Base-by-base conservation (phyloP, 2,888 invertebrate species). In the Sericinus montela region DNA sequence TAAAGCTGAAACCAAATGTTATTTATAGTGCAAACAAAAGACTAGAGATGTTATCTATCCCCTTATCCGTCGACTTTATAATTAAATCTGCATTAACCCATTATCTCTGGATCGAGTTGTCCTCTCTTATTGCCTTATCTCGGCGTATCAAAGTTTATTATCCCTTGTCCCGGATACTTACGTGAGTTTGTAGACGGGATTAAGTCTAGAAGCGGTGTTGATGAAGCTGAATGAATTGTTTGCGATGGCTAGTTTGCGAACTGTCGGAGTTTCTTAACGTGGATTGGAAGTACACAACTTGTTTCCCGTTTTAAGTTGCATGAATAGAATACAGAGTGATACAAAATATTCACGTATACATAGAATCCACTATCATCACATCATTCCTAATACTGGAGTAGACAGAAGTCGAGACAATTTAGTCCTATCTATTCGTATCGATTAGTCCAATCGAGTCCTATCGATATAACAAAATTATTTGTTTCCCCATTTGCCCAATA, bases 41-140 rank as follows among this genome's bases (percentile, higher is more conserved):
- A 11, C 6, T 3, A 37, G 29, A 19, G 5, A 16, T n/a, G n/a
- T n/a, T n/a, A n/a, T n/a, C n/a, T 10, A 16, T 11, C 16, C 34
- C 15, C 23, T 25, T 34, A 39, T 35, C 47, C n/a, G 8, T 16
- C 1, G 35, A 35, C 35, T 47, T 29, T 13, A 10, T 41, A 47
- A 47, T 41, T 36, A 41, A 48, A 48, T 42, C 41, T 48, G 29
- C 41, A 42, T 41, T 29, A 37, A 42, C 13, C 9, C 36, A 30
- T 41, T 30, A 36, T 41, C 40, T 10, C 15, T 13, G 13, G 25
- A 16, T 10, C 35, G 5, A n/a, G 14, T 13, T 25, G 14, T 28
- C 16, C 30, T 10, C 41, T 29, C 25, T 35, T 9, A 28, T 13
- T 10, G n/a, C 19, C 25, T 16, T 46, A 46, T 46, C 28, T 3